These are phyloP conservation scores for Stenodema calcarata DNA, from an alignment of 2,888 invertebrate genomes.

Conservation along the genomic window DNA sequence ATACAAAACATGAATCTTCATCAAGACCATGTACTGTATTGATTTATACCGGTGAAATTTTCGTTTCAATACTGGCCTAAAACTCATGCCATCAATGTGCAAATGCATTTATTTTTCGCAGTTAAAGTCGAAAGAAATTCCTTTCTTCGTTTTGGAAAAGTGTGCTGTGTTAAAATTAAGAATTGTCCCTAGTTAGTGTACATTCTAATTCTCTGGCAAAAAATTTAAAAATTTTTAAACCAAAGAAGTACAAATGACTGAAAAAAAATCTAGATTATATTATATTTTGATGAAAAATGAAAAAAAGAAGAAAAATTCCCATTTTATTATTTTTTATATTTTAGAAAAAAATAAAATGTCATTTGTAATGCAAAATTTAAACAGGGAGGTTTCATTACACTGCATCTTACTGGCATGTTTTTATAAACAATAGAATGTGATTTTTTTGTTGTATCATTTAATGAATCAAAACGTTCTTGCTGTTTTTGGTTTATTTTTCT, in stretches of 20 bases:
- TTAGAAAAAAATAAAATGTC: constrained; percentile 47
- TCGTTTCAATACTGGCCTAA: constrained; percentile 37
- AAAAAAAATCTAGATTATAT: constrained; percentile 55
- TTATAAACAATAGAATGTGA: constrained; percentile 51
- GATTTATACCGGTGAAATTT: constrained; percentile 5
- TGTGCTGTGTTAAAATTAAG: constrained; percentile 62
- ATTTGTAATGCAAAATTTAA: constrained; percentile 54
- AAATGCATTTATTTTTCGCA: constrained; percentile 53
- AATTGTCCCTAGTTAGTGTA: constrained; percentile 52
- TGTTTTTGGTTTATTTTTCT: constrained; percentile 2
- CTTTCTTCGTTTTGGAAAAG: constrained; percentile 56
- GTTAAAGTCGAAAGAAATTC: constrained; percentile 61
- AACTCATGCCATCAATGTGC: constrained; percentile 50
- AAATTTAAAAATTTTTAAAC: constrained; percentile 52
- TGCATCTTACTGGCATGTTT: constrained; percentile 51
- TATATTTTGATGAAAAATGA: constrained; percentile 55
- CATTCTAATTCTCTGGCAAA: constrained; percentile 55
- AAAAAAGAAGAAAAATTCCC: constrained; percentile 45
- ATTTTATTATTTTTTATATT: constrained; percentile 53
- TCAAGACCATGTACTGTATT: background rate
- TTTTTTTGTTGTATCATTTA: constrained; percentile 46
- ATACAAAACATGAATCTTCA: background rate
- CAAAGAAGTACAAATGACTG: constrained; percentile 58
- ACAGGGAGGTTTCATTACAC: constrained; percentile 53
- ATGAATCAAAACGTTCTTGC: constrained; percentile 46